Evolutionary conservation across 2,113 vertebrate species (phyloP), one percentile per base, ranked within the genome.

Genomic region (Antidorcas marsupialis): DNA sequence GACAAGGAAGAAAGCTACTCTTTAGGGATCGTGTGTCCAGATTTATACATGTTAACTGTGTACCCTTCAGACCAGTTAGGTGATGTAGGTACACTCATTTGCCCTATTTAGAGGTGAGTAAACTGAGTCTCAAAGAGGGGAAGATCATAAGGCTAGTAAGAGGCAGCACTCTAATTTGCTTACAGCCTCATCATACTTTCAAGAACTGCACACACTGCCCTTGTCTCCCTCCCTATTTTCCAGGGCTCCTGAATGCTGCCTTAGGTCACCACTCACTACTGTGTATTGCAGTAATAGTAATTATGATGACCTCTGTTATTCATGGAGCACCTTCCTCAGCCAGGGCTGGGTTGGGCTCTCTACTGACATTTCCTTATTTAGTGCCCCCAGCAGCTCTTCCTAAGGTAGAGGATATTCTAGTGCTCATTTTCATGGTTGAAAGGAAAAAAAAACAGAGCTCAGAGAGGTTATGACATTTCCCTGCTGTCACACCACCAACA

Each of bases 1-100:
- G 62, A 67, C 2, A 1, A 67, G 62, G 15, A n/a, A n/a, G 62
- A n/a, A 4, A 67, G 62, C 62, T n/a, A 8, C 2, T 67, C 62
- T n/a, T 67, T 62, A 67, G 16, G 62, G 62, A 17, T 16, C 0
- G 0, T 0, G 1, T 64, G 16, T 62, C 28, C 62, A n/a, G 33
- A n/a, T 67, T 67, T 67, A 67, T n/a, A n/a, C 16, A 67, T n/a
- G 16, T 4, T 67, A 16, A n/a, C 33, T n/a, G 33, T 33, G 62
- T 67, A 4, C 62, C 16, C 62, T 19, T 67, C 62, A 33, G 33
- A 62, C 28, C 28, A 15, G 28, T 19, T 33, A 16, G 8, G 16
- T 17, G 33, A 19, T 17, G 33, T 28, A 67, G 62, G 16, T 67
- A n/a, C 16, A 67, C 62, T 14, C 62, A 67, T n/a, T 33, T 67